Percentiles rank a stretch among this genome's conserved stretches.
Evolutionary conservation across 2,797 vertebrate genomes (phyloP).

Genomic region (Sebastes oblongus): DNA sequence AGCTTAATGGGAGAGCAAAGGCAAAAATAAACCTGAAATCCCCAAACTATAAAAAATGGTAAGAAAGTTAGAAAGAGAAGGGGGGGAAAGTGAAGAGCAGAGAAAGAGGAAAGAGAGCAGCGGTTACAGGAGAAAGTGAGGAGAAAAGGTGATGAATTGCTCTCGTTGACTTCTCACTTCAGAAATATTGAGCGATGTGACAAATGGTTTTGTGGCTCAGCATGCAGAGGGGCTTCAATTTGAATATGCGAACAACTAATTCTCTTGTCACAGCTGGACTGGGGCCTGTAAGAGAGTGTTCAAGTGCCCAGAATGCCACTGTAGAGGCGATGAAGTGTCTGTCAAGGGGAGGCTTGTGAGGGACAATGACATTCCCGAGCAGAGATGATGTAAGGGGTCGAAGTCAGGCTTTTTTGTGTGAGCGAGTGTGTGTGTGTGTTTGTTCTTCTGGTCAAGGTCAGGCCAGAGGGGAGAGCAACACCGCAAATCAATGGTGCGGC

Average conservation of each 20-base stretch:
- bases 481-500: slow-evolving; percentile 80
- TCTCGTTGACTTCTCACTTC: slow-evolving; percentile 37
- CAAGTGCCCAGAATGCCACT: slow-evolving; percentile 49
- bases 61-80: slow-evolving; percentile 29
- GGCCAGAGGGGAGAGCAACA: slow-evolving; percentile 64
- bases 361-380: slow-evolving; percentile 61
- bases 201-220: slow-evolving; percentile 58
- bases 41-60: slow-evolving; percentile 59
- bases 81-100: slow-evolving; percentile 28
- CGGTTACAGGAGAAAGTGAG: neutral
- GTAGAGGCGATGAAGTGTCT: slow-evolving; percentile 47
- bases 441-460: slow-evolving; percentile 80
- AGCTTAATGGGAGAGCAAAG: slow-evolving; percentile 69
- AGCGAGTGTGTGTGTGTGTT: slow-evolving; percentile 47
- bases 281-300: slow-evolving; percentile 25
- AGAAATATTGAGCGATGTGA: slow-evolving; percentile 53
- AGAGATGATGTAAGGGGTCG: slow-evolving; percentile 75
- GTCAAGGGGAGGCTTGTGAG: slow-evolving; percentile 51
- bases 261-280: slow-evolving; percentile 65
- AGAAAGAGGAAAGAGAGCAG: neutral
- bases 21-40: slow-evolving; percentile 68
- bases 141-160: slow-evolving; percentile 55
- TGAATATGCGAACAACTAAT: slow-evolving; percentile 54
- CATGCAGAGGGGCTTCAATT: slow-evolving; percentile 46
- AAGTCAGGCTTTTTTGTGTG: slow-evolving; percentile 50